phyloP scores from a whole-genome alignment of 2,888 invertebrate genomes.

The Dromius quadrimaculatus region DNA sequence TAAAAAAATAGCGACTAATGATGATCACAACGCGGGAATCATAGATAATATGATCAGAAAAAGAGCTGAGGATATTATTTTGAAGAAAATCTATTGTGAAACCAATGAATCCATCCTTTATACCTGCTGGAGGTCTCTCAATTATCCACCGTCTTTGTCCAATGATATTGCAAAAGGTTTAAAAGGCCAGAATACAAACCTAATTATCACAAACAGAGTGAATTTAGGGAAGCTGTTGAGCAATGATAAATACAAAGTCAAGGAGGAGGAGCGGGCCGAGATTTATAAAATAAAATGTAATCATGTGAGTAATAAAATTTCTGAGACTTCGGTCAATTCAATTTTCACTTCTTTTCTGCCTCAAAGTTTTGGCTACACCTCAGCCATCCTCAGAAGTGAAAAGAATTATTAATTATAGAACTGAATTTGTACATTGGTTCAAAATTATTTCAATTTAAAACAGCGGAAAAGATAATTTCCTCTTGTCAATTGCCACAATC shows the following conservation, averaged over 20 bases:
- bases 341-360: too few species aligned
- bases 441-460: too few species aligned
- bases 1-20: constrained; percentile 29
- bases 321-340: too few species aligned
- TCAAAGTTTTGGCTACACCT: too few species aligned
- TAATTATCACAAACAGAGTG: constrained; percentile 1
- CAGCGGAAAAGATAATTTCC: too few species aligned
- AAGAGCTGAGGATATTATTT: background rate
- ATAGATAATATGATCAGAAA: constrained; percentile 26
- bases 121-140: constrained; percentile 6
- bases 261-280: too few species aligned
- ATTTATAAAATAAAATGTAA: too few species aligned
- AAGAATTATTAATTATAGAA: too few species aligned
- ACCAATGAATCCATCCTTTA: background rate
- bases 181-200: background rate
- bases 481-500: too few species aligned
- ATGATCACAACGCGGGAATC: constrained; percentile 28
- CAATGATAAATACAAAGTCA: constrained; percentile 13
- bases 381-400: too few species aligned
- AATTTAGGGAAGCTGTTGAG: constrained; percentile 5
- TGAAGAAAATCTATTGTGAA: constrained; percentile 14
- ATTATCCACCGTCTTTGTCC: constrained; percentile 1
- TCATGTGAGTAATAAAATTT: too few species aligned
- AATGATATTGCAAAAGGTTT: background rate
- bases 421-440: too few species aligned